Conservation (phyloP, 2,797 vertebrate species). For the Schizopygopsis malacanthus region DNA sequence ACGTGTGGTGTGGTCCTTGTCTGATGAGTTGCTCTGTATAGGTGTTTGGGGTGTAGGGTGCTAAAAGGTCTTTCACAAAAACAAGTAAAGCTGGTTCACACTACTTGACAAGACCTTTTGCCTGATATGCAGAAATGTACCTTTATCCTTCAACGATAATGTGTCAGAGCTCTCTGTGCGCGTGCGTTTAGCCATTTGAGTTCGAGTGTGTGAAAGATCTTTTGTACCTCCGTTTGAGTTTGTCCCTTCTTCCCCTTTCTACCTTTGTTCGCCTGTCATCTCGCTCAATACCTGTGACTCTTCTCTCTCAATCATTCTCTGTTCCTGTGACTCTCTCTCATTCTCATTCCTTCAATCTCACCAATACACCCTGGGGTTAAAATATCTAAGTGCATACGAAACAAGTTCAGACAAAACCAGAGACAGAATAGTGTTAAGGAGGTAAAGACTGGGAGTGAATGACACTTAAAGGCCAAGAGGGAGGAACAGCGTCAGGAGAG, state of each 20-base stretch:
- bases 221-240: constrained; percentile 38
- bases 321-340: constrained; percentile 44
- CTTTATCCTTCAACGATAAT: neutral
- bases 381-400: constrained; percentile 77
- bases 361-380: constrained; percentile 71
- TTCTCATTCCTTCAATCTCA: constrained; percentile 62
- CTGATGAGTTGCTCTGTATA: constrained; percentile 17
- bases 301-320: constrained; percentile 58
- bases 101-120: constrained; percentile 17
- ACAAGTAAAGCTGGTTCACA: constrained; percentile 57
- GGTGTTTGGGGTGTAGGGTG: constrained; percentile 38
- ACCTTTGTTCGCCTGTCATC: constrained; percentile 62
- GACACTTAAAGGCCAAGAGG: constrained; percentile 71
- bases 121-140: neutral
- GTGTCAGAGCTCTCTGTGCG: neutral
- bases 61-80: constrained; percentile 42
- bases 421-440: constrained; percentile 74
- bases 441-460: constrained; percentile 70
- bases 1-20: constrained; percentile 13
- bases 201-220: constrained; percentile 51
- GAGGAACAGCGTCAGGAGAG: constrained; percentile 64
- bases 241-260: constrained; percentile 54
- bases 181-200: constrained; percentile 33
- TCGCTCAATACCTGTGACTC: constrained; percentile 60
- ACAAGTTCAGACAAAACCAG: constrained; percentile 77